Percentiles rank a stretch among this genome's conserved stretches.
Conservation (phyloP, 1,140 invertebrate species). For the Monomorium pharaonis region DNA sequence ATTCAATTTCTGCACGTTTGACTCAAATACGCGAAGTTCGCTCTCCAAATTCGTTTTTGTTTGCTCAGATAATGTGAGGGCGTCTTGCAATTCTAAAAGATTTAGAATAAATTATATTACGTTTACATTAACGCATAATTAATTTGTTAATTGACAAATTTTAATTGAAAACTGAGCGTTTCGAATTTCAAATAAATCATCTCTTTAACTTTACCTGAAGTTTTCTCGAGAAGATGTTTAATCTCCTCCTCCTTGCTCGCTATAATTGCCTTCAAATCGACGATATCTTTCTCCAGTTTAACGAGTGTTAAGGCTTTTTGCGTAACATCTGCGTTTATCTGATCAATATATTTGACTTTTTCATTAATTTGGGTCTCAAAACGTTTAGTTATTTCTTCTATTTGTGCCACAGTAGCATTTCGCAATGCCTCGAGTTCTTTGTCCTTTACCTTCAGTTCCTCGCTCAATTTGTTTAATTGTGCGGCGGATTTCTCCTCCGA, state of each 20-base stretch:
- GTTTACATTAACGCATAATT: neutral
- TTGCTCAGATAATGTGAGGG: conserved; percentile 80
- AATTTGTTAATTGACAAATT: conserved; percentile 36
- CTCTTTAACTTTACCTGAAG: conserved; percentile 71
- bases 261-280: conserved; percentile 77
- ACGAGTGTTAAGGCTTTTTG: conserved; percentile 74
- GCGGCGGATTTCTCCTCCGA: conserved; percentile 64
- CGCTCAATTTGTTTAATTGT: conserved; percentile 73
- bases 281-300: conserved; percentile 78
- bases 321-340: conserved; percentile 73
- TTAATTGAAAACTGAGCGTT: neutral
- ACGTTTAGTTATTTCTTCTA: conserved; percentile 76
- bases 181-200: neutral
- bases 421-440: conserved; percentile 77
- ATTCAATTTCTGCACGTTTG: conserved; percentile 78
- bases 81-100: conserved; percentile 79
- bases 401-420: conserved; percentile 71
- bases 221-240: conserved; percentile 82
- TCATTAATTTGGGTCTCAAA: conserved; percentile 75
- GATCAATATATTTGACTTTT: conserved; percentile 77
- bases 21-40: conserved; percentile 77
- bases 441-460: conserved; percentile 73
- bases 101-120: neutral
- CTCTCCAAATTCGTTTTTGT: conserved; percentile 81
- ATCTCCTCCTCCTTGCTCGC: conserved; percentile 81